Base-by-base conservation (phyloP, 1,140 invertebrate genomes). In the Magallana ariakensis region DNA sequence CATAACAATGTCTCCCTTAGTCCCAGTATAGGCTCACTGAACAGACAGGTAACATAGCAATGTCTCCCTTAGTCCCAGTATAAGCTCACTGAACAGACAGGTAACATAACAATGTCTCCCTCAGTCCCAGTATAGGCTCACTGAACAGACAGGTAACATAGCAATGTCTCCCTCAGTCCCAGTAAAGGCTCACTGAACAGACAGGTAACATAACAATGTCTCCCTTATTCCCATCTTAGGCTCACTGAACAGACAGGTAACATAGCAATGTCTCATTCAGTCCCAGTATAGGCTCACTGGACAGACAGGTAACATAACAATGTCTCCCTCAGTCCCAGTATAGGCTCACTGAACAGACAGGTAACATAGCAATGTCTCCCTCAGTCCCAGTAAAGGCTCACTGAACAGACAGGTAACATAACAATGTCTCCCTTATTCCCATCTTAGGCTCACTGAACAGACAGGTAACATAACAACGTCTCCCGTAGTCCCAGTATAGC, bases 331-430 rank as follows among this genome's bases (percentile, higher is more conserved):
- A 62, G 58, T 62, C 58, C n/a, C n/a, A 62, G 58, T 62, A 62
- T 62, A 62, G 4, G n/a, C n/a, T n/a, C n/a, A 62, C 58, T 62
- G 16, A 62, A 62, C 9, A 62, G 16, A 19, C 58, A 62, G 58
- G 58, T 62, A 62, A 16, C 16, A 16, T n/a, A 3, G 16, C 58
- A 62, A 19, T 62, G 58, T 62, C 15, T 62, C 58, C 16, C 58
- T 62, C 58, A 62, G 58, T n/a, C 58, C 13, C 0, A 62, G 16
- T 62, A 62, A 16, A 62, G 58, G 92, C 56, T 93, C 93, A 53
- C 90, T n/a, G 94, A 3, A 62, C 15, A 62, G 58, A 62, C 15
- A 62, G 58, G 19, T 19, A 16, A 16, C 16, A 15, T n/a, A 19
- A 62, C 58, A 62, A 15, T 62, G 16, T 62, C 15, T 62, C 58